These are phyloP conservation scores for Athalia rosae DNA, from an alignment of 2,888 invertebrate genomes.

Conservation along the genomic window DNA sequence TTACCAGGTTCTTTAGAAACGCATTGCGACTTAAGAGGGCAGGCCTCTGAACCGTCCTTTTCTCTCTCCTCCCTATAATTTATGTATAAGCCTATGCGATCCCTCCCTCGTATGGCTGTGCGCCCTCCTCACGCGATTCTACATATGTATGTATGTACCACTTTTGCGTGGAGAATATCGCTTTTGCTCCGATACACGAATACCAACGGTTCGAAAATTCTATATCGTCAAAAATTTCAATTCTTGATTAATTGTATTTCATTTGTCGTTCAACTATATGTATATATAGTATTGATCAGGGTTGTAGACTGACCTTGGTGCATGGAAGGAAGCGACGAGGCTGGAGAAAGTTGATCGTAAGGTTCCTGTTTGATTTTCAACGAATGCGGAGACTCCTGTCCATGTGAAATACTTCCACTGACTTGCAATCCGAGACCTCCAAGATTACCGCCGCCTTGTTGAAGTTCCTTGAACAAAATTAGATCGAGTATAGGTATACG, in stretches of 20 bases:
- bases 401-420: constrained; percentile 48
- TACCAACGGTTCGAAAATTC: background rate
- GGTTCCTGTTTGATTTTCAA: constrained; percentile 71
- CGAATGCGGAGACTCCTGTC: constrained; percentile 63
- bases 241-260: no score
- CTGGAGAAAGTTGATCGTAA: constrained; percentile 62
- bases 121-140: background rate
- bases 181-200: background rate
- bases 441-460: constrained; percentile 59
- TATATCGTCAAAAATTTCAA: background rate
- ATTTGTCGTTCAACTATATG: no score
- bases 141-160: no score
- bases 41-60: constrained; percentile 17
- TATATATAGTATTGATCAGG: no score
- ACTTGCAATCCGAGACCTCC: constrained; percentile 55
- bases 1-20: constrained; percentile 42
- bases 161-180: background rate
- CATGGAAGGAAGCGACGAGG: constrained; percentile 63
- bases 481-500: no score
- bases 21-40: constrained; percentile 39
- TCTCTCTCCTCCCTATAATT: background rate
- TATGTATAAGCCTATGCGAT: no score
- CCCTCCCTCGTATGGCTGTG: background rate
- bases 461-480: constrained; percentile 61
- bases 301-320: constrained; percentile 65